Conservation (phyloP, 2,797 vertebrate genomes). For the Triplophysa yarkandensis region DNA sequence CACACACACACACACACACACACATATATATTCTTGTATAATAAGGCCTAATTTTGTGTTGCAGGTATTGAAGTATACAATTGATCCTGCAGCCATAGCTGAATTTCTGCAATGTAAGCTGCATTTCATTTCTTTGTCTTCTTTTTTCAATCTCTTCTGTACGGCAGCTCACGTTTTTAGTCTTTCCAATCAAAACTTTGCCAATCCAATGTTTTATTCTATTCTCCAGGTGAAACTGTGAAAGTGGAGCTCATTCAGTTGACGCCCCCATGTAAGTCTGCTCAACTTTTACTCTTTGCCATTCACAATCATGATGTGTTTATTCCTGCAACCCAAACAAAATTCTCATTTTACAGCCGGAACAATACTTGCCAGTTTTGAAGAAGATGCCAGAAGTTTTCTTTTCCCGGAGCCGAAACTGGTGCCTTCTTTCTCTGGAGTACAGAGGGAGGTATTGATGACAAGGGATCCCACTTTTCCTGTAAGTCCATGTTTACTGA, state of each 20-base stretch:
- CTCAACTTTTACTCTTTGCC: neutral
- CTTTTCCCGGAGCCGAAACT: conserved; percentile 82
- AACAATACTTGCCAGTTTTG: conserved; percentile 73
- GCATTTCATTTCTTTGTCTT: neutral
- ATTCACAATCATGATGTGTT: neutral
- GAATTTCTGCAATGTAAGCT: conserved; percentile 76
- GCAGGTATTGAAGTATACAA: conserved; percentile 76
- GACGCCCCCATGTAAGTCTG: conserved; percentile 72
- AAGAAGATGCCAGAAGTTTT: conserved; percentile 76
- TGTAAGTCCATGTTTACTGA: conserved; percentile 63
- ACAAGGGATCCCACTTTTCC: conserved; percentile 71
- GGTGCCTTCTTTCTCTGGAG: conserved; percentile 71
- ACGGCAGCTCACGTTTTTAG: neutral
- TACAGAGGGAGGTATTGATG: conserved; percentile 79
- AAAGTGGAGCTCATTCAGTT: conserved; percentile 80
- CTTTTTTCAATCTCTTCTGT: neutral
- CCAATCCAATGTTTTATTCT: conserved; percentile 7
- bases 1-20: no score
- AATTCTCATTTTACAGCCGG: conserved; percentile 58
- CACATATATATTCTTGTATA: neutral
- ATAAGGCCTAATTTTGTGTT: conserved; percentile 27
- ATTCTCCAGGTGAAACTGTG: conserved; percentile 70
- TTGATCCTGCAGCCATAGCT: conserved; percentile 77
- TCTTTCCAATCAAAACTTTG: neutral
- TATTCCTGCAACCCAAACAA: neutral